These are phyloP conservation scores for Strix uralensis DNA, from an alignment of 2,113 vertebrate genomes.

Conservation along the genomic window DNA sequence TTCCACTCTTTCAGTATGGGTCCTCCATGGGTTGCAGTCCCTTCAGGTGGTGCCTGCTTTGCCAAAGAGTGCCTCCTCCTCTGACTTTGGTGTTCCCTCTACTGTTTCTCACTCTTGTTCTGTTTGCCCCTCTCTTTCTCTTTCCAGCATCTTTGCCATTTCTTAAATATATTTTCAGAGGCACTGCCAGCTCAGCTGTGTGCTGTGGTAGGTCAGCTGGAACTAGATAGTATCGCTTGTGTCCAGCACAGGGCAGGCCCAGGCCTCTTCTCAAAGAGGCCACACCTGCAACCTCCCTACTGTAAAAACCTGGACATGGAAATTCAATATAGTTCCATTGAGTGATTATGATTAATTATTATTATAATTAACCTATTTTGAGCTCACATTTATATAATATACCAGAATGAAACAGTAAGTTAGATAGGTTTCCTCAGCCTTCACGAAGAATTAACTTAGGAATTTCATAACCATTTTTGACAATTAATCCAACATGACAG, in stretches of 20 bases:
- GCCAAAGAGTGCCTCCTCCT: background rate
- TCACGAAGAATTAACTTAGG: background rate
- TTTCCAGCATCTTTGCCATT: background rate
- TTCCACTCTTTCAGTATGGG: background rate
- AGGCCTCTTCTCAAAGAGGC: background rate
- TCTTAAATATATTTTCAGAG: background rate
- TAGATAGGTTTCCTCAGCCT: background rate
- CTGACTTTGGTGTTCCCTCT: background rate
- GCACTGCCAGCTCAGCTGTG: background rate
- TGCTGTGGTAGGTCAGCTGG: background rate
- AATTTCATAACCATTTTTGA: background rate
- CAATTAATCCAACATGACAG: background rate
- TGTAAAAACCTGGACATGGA: background rate
- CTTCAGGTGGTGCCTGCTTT: background rate
- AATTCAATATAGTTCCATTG: background rate
- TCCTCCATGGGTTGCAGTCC: background rate
- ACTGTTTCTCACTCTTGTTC: background rate
- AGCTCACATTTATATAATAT: background rate
- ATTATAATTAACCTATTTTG: background rate
- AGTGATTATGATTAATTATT: background rate
- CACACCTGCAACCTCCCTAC: background rate
- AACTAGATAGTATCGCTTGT: background rate
- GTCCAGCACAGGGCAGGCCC: background rate
- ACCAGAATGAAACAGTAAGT: background rate
- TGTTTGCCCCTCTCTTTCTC: background rate